Conservation (phyloP, 1,140 invertebrate genomes). For the Sycobia sp. region DNA sequence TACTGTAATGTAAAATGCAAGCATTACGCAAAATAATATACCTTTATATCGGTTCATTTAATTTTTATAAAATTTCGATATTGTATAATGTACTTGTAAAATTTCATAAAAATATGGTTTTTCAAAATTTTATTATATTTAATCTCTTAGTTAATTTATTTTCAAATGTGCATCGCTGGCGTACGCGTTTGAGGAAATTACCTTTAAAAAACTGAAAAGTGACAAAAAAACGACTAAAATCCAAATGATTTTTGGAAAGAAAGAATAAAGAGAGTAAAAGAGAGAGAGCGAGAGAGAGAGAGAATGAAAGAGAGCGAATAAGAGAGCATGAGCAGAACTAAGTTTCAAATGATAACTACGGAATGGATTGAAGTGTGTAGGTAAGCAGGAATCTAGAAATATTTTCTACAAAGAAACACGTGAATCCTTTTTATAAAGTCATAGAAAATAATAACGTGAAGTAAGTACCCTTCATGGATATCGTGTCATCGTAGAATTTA, state of each 20-base stretch:
- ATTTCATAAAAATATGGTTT: constrained; percentile 27
- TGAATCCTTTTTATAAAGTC: constrained; percentile 46
- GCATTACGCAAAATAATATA: constrained; percentile 1
- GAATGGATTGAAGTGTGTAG: constrained; percentile 33
- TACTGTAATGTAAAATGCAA: constrained; percentile 7
- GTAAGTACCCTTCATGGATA: constrained; percentile 34
- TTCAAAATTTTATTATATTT: constrained; percentile 32
- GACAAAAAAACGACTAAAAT: constrained; percentile 30
- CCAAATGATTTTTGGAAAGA: constrained; percentile 34
- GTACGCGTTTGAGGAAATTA: constrained; percentile 35
- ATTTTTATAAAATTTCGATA: constrained; percentile 15
- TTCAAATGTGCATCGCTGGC: constrained; percentile 36
- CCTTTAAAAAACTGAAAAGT: constrained; percentile 20
- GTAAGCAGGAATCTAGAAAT: constrained; percentile 48
- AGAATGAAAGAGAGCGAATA: constrained; percentile 3
- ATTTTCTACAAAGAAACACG: constrained; percentile 50
- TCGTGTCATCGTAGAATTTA: constrained; percentile 23
- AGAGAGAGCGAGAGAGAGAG: constrained; percentile 7
- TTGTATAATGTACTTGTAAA: constrained; percentile 1
- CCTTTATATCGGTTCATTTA: background rate
- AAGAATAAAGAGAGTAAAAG: constrained; percentile 8
- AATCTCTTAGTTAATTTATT: constrained; percentile 34
- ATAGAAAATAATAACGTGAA: constrained; percentile 33
- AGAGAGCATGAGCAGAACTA: constrained; percentile 21
- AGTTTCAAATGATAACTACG: constrained; percentile 24